phyloP scores from a whole-genome alignment of 2,113 vertebrate species.

The Aix galericulata region DNA sequence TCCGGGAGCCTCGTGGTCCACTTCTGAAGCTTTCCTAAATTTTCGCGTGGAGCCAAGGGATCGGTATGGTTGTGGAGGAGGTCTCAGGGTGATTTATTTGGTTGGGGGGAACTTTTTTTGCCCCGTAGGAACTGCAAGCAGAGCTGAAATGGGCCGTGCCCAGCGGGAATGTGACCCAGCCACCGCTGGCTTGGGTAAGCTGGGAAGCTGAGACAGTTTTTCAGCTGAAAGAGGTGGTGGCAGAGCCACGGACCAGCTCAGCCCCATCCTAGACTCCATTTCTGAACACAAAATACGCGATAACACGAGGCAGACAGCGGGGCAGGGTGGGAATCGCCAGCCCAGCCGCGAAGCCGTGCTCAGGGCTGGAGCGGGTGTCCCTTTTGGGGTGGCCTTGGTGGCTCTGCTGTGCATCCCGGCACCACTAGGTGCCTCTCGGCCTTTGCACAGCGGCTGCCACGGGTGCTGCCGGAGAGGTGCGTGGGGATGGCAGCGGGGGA shows the following conservation, averaged over 20 bases:
- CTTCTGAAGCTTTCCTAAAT: background rate
- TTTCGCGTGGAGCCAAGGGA: fast-evolving
- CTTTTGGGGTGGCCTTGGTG: conserved; percentile 49
- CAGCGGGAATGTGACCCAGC: fast-evolving
- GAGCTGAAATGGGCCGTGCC: background rate
- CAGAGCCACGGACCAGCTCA: fast-evolving
- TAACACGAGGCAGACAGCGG: fast-evolving
- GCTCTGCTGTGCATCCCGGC: conserved; percentile 36
- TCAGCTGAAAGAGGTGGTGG: fast-evolving
- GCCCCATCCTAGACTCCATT: fast-evolving
- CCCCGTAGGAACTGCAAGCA: background rate
- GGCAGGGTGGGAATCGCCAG: background rate
- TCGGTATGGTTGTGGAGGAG: fast-evolving
- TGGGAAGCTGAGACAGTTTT: background rate
- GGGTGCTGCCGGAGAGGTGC: background rate
- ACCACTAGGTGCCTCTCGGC: conserved; percentile 61
- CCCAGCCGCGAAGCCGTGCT: background rate
- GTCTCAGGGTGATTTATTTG: fast-evolving
- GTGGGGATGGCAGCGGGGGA: background rate
- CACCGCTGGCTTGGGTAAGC: no score
- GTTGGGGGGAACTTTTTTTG: background rate
- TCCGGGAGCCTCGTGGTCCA: fast-evolving
- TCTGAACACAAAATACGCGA: fast-evolving
- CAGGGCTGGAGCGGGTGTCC: background rate
- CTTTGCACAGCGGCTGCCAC: conserved; percentile 21